phyloP scores from a whole-genome alignment of 1,140 invertebrate genomes.

The Saccostrea glomerata region DNA sequence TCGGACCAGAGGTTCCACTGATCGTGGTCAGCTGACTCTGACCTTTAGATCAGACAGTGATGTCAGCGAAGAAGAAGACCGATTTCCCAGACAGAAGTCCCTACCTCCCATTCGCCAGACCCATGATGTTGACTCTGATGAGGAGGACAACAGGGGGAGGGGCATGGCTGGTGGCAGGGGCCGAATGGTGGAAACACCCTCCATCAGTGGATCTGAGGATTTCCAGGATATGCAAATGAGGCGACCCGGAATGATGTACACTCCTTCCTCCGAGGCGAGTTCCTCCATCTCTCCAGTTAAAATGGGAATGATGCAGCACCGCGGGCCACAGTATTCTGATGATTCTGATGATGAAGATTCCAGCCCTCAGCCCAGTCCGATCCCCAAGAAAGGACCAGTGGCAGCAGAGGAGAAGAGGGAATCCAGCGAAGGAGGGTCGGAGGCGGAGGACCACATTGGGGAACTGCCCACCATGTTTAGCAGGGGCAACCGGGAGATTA shows the following conservation, averaged over 20 bases:
- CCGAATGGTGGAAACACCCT: conserved; percentile 43
- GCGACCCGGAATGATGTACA: conserved; percentile 58
- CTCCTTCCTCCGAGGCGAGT: conserved; percentile 57
- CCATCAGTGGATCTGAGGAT: conserved; percentile 63
- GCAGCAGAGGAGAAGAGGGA: background rate
- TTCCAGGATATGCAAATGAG: conserved; percentile 49
- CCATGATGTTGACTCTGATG: conserved; percentile 42
- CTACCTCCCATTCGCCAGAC: conserved; percentile 48
- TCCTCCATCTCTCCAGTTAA: conserved; percentile 42
- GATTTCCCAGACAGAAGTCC: conserved; percentile 36
- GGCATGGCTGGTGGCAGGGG: conserved; percentile 20
- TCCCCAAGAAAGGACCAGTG: background rate
- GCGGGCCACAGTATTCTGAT: conserved; percentile 40
- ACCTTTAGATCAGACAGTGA: conserved; percentile 58
- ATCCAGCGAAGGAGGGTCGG: conserved; percentile 39
- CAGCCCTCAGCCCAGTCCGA: conserved; percentile 25
- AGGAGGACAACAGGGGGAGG: conserved; percentile 20
- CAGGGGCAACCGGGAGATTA: conserved; percentile 42
- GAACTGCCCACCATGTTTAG: conserved; percentile 55
- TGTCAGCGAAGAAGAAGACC: conserved; percentile 52
- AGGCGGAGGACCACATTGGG: conserved; percentile 51
- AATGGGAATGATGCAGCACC: conserved; percentile 33
- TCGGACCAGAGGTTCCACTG: conserved; percentile 55
- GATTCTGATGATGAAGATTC: conserved; percentile 51
- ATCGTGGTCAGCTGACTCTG: conserved; percentile 47